These are phyloP conservation scores for Oikopleura vanhoeffeni DNA, from an alignment of 23 tunicate species.

Conservation along the genomic window DNA sequence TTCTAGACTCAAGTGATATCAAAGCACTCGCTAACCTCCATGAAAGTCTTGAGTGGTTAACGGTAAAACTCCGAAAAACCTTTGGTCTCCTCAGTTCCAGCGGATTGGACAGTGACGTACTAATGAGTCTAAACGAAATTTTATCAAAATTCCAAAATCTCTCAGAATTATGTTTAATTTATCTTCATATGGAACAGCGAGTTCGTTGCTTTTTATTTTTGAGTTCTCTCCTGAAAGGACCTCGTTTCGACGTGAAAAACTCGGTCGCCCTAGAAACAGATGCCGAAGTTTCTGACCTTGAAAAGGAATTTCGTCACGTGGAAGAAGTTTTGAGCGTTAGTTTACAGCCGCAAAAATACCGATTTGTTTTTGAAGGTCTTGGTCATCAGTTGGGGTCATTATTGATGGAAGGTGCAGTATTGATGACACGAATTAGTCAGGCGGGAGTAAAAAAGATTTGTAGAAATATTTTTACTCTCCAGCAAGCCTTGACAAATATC, in stretches of 20 bases:
- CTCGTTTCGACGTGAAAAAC: slow-evolving; percentile 35
- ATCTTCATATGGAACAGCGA: slow-evolving; percentile 8
- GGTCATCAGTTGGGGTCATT: slow-evolving; percentile 54
- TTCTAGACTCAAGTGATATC: slow-evolving; percentile 39
- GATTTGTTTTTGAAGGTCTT: slow-evolving; percentile 70
- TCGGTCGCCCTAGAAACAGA: slow-evolving; percentile 41
- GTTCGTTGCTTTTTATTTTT: slow-evolving; percentile 1
- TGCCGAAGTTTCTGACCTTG: slow-evolving; percentile 25
- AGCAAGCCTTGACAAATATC: slow-evolving; percentile 58
- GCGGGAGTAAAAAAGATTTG: slow-evolving; percentile 71
- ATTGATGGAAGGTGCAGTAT: slow-evolving; percentile 46
- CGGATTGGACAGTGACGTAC: not conserved
- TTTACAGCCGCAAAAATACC: slow-evolving; percentile 35
- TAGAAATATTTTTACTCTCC: slow-evolving; percentile 64
- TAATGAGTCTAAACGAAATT: not conserved
- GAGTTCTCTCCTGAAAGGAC: slow-evolving; percentile 13
- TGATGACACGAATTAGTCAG: slow-evolving; percentile 44
- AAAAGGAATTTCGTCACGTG: slow-evolving; percentile 22
- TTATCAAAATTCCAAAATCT: not conserved
- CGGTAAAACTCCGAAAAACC: slow-evolving; percentile 22
- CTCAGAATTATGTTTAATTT: not conserved
- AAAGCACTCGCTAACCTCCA: slow-evolving; percentile 56
- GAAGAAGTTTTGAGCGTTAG: slow-evolving; percentile 38
- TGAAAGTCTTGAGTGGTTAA: slow-evolving; percentile 88
- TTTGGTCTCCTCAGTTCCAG: slow-evolving; percentile 9